Conservation (phyloP, 2,888 invertebrate genomes). For the Clistopyga incitator region DNA sequence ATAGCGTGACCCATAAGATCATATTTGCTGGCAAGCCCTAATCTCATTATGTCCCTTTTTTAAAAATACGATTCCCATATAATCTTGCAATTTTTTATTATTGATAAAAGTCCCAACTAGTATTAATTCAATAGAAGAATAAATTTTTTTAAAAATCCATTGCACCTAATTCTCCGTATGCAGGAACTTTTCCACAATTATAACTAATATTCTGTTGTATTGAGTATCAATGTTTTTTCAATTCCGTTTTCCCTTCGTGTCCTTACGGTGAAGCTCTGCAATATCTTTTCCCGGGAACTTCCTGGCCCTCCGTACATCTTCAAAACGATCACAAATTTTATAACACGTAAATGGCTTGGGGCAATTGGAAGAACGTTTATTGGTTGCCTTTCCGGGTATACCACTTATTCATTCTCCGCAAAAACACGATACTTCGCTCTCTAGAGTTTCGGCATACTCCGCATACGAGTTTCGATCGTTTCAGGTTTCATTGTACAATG, state of each 20-base stretch:
- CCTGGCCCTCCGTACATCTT: conserved; percentile 15
- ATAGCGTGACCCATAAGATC: too few relatives aligned
- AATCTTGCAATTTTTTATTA: too few relatives aligned
- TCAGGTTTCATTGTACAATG: conserved; percentile 2
- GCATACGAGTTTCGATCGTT: neutral
- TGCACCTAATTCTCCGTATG: too few relatives aligned
- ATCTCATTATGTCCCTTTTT: too few relatives aligned
- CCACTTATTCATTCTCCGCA: conserved; percentile 65
- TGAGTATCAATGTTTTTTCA: too few relatives aligned
- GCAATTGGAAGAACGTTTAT: conserved; percentile 72
- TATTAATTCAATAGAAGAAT: too few relatives aligned
- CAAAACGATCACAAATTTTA: conserved; percentile 60
- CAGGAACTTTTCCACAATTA: too few relatives aligned
- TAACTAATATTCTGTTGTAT: too few relatives aligned
- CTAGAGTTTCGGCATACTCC: conserved; percentile 9
- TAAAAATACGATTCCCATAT: too few relatives aligned
- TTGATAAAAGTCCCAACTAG: too few relatives aligned
- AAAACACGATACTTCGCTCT: conserved; percentile 50
- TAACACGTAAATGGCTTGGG: conserved; percentile 64
- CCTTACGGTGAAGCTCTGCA: neutral
- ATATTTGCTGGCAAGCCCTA: too few relatives aligned
- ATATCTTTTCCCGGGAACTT: neutral
- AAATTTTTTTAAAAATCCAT: neutral
- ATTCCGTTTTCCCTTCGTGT: too few relatives aligned
- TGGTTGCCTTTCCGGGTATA: conserved; percentile 57